Conservation (phyloP, 2,113 vertebrate species). For the Polyodon spathula region DNA sequence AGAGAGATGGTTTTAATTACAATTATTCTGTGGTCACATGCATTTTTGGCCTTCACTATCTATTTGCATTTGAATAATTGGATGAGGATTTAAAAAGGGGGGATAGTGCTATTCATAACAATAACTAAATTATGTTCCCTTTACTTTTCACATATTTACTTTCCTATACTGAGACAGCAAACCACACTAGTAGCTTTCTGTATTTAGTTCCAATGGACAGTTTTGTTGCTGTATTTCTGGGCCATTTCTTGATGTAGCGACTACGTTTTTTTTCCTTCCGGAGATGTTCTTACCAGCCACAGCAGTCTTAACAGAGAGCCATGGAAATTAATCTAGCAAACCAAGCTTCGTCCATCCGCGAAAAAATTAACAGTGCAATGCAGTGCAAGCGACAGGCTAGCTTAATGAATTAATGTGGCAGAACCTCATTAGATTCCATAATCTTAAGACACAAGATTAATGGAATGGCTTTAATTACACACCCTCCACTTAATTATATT, state of each 20-base stretch:
- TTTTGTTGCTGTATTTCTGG: too few species aligned
- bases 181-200: too few species aligned
- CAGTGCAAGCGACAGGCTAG: constrained; percentile 3
- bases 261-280: neutral
- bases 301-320: constrained; percentile 1
- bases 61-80: neutral
- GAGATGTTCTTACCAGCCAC: neutral
- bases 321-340: constrained; percentile 5
- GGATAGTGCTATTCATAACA: neutral
- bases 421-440: constrained; percentile 5
- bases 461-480: constrained; percentile 3
- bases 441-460: constrained; percentile 10
- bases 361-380: neutral
- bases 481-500: neutral
- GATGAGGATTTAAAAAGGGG: neutral
- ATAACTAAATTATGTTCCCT: too few species aligned
- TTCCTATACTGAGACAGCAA: too few species aligned
- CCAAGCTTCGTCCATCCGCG: neutral
- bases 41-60: neutral
- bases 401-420: constrained; percentile 4
- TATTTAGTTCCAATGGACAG: too few species aligned
- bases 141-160: too few species aligned
- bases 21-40: neutral
- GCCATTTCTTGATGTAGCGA: too few species aligned
- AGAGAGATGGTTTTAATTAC: neutral